A percentile compares a stretch with the other conserved stretches of the same genome.
These are phyloP conservation scores for Andrena fulva DNA, from an alignment of 2,888 invertebrate species.

Conservation along the genomic window DNA sequence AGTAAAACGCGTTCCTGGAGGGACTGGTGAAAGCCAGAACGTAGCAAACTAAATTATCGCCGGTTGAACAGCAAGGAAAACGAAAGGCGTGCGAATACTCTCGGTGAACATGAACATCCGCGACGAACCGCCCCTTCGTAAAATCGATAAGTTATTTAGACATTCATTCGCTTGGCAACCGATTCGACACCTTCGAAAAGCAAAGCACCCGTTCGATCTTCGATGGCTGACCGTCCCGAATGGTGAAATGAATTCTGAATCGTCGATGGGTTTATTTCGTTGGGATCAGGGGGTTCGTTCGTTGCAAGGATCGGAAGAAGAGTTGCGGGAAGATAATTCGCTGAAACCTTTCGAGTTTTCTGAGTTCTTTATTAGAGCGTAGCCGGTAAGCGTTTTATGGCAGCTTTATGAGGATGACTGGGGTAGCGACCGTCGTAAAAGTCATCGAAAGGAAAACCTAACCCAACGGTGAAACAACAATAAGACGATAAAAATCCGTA, in stretches of 20 bases:
- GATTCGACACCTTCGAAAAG: slow-evolving; percentile 39
- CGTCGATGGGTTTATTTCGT: neutral
- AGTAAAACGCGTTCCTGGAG: neutral
- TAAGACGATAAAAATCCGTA: slow-evolving; percentile 64
- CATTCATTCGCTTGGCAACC: neutral
- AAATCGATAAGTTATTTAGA: slow-evolving; percentile 50
- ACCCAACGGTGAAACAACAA: slow-evolving; percentile 75
- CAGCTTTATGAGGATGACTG: slow-evolving; percentile 75
- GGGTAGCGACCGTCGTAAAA: slow-evolving; percentile 69
- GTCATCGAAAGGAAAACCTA: slow-evolving; percentile 72
- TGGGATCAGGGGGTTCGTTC: slow-evolving; percentile 20
- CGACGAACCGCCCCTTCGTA: slow-evolving; percentile 26
- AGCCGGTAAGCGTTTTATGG: slow-evolving; percentile 77
- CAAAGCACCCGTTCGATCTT: slow-evolving; percentile 47
- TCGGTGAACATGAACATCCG: slow-evolving; percentile 30
- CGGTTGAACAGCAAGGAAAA: slow-evolving; percentile 13
- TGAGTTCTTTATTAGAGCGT: slow-evolving; percentile 59
- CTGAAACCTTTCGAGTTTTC: slow-evolving; percentile 57
- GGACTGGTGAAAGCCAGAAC: neutral
- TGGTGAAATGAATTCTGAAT: neutral
- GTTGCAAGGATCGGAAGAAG: slow-evolving; percentile 57
- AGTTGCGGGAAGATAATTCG: slow-evolving; percentile 59
- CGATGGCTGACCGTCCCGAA: neutral
- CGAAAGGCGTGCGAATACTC: slow-evolving; percentile 36
- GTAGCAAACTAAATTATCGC: slow-evolving; percentile 40